Evolutionary conservation across 2,113 vertebrate genomes (phyloP).

Genomic region (Nestor notabilis): DNA sequence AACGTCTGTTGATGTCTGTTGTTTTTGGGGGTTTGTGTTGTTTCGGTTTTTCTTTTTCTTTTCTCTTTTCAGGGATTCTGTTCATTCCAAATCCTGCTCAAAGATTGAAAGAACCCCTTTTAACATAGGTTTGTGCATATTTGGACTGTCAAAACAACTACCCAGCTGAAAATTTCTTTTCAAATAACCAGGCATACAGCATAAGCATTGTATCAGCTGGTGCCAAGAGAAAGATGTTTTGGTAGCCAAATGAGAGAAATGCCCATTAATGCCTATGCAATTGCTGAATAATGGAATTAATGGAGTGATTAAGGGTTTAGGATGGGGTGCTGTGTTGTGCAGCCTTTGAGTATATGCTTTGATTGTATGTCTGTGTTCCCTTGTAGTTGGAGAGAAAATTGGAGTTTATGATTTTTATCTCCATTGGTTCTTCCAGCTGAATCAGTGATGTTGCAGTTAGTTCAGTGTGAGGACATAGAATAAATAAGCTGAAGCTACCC

Average conservation of each 20-base stretch:
- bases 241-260: neutral
- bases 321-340: accelerated
- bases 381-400: neutral
- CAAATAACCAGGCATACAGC: neutral
- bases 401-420: neutral
- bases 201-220: neutral
- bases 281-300: neutral
- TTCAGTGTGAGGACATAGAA: neutral
- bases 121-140: neutral
- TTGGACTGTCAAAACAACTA: neutral
- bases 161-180: neutral
- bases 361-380: neutral
- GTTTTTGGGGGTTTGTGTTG: neutral
- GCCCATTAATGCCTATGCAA: neutral
- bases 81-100: neutral
- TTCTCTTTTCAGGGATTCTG: neutral
- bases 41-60: neutral
- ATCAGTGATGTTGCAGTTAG: neutral
- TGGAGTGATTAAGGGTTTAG: neutral
- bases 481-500: neutral
- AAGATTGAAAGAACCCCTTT: neutral
- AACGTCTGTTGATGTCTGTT: neutral
- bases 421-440: neutral
- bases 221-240: neutral
- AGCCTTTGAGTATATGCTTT: neutral